Evolutionary conservation across 2,888 invertebrate genomes (phyloP), one percentile per base, ranked within the genome.

Genomic region (Spisula solida): DNA sequence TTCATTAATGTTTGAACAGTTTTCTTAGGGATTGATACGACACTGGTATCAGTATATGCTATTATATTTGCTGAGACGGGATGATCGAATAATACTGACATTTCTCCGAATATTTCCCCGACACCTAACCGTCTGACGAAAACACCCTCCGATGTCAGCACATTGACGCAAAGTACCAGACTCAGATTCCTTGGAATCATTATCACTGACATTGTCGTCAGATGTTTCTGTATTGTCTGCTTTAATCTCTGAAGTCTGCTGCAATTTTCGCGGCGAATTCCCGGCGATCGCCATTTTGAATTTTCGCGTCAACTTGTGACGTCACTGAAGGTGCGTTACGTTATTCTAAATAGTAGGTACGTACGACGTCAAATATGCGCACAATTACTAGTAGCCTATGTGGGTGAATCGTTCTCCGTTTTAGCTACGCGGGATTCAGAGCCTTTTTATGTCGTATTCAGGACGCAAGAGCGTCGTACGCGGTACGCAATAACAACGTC

Each of bases 31-130:
- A 91, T 48, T 6, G 60, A 41, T 6, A 88, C 85, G 1, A 85
- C n/a, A 48, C 60, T 85, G 29, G 75, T 31, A 25, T 87, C 86
- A 16, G 82, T 31, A 16, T 60, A 47, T n/a, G 90, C 89, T 41
- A 18, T 25, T 16, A 88, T 80, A 29, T 82, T 87, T 8, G 91
- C 92, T 16, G 92, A 88, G 20, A 87, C 85, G 0, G 90, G 86
- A 66, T 88, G 51, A 29, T 85, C 80, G 56, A 86, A 92, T 34
- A 92, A 60, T 0, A 88, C 80, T 4, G 92, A 92, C 25, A 92
- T 47, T 25, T 92, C 92, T 10, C 92, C 92, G 82, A 92, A 91
- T 29, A 92, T 56, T 31, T 89, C 88, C 10, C 90, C 87, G 4
- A 55, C 31, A n/a, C 66, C n/a, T 18, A 92, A 75, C 2, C 55